Conservation (phyloP, 2,797 vertebrate genomes). For the Pangasius larnaudii region DNA sequence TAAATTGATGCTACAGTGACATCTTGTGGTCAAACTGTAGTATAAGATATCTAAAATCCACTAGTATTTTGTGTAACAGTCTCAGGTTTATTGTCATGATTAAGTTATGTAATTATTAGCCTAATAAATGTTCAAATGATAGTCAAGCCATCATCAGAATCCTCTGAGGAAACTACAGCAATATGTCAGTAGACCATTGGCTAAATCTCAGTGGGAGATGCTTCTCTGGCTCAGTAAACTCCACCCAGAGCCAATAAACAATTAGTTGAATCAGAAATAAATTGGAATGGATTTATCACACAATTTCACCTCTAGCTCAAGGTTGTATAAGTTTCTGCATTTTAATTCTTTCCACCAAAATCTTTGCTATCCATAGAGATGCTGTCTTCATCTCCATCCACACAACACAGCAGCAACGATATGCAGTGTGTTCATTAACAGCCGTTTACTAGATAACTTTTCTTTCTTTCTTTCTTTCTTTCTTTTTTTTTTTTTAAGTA, state of each 20-base stretch:
- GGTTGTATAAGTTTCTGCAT: neutral
- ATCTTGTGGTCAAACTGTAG: neutral
- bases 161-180: conserved; percentile 15
- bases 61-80: too few relatives aligned
- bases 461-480: too few relatives aligned
- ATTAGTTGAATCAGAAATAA: neutral
- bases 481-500: neutral
- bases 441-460: too few relatives aligned
- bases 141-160: conserved; percentile 1
- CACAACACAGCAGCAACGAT: neutral
- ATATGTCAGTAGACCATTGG: neutral
- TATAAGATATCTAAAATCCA: neutral
- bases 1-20: neutral
- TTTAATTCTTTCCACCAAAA: neutral
- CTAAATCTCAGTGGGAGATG: conserved; percentile 17
- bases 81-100: too few relatives aligned
- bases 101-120: too few relatives aligned
- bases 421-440: neutral
- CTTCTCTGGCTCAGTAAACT: neutral
- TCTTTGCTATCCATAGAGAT: neutral
- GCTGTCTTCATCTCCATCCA: neutral
- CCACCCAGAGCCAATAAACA: neutral
- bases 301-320: neutral
- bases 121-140: neutral
- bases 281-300: neutral